Evolutionary conservation across 2,113 vertebrate species (phyloP).

Genomic region (Ramphastos sulfuratus): DNA sequence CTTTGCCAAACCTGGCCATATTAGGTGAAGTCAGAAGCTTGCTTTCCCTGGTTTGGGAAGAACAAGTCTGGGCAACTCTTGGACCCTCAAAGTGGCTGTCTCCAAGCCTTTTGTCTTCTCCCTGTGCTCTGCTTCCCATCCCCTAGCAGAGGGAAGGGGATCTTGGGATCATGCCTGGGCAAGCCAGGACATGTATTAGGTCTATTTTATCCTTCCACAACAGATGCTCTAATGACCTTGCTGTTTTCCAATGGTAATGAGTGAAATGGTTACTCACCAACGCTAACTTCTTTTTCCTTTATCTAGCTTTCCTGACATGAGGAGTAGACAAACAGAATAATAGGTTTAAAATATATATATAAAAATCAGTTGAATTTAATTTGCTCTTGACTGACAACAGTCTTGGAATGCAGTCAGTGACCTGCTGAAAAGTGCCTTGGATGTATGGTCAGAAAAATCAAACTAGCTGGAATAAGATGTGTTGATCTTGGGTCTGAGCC

Average conservation of each 20-base stretch:
- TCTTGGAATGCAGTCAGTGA: neutral
- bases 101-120: too few species aligned
- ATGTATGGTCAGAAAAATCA: neutral
- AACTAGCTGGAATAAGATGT: neutral
- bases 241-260: neutral
- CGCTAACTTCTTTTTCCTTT: rapidly evolving
- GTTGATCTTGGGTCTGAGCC: conserved; percentile 21
- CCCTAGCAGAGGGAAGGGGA: too few species aligned
- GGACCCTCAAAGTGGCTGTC: too few species aligned
- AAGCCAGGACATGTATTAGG: too few species aligned
- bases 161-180: too few species aligned
- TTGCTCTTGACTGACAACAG: neutral
- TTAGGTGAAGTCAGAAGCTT: too few species aligned
- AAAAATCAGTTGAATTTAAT: neutral
- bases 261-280: neutral
- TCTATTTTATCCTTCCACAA: too few species aligned
- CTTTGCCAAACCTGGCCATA: too few species aligned
- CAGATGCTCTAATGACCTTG: neutral
- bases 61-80: too few species aligned
- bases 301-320: neutral
- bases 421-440: neutral
- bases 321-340: neutral
- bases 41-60: too few species aligned
- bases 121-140: too few species aligned
- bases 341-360: neutral